Conservation (phyloP, 2,888 invertebrate genomes). For the Cheiracanthium punctorium region DNA sequence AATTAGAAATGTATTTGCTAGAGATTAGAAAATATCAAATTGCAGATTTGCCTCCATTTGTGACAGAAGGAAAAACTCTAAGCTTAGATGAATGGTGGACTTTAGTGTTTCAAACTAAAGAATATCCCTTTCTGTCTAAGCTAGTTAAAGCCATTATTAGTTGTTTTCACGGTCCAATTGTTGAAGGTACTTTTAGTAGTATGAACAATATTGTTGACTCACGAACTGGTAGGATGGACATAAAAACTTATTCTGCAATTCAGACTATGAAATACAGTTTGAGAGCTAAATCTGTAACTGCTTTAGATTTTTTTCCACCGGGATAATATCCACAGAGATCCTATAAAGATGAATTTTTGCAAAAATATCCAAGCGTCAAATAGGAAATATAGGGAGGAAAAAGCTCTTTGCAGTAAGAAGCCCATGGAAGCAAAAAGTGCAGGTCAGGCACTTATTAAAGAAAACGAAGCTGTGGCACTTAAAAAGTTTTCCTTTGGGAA, state of each 20-base stretch:
- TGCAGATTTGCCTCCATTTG: background rate
- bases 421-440: no score
- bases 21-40: background rate
- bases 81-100: background rate
- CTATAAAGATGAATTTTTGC: background rate
- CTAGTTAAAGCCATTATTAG: background rate
- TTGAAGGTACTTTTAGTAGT: background rate
- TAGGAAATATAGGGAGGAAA: conserved; percentile 1
- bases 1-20: background rate
- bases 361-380: background rate
- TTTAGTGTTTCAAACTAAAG: background rate
- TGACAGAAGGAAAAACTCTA: background rate
- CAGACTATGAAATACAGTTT: background rate
- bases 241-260: background rate
- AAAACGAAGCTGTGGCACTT: no score
- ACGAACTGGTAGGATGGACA: background rate
- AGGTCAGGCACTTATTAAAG: no score
- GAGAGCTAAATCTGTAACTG: background rate
- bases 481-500: no score
- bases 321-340: background rate
- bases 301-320: conserved; percentile 1
- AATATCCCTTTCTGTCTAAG: background rate
- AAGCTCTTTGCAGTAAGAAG: no score
- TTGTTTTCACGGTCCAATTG: background rate
- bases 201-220: background rate